Percentiles rank a stretch among this genome's conserved stretches.
Evolutionary conservation across 2,797 vertebrate species (phyloP).

Genomic region (Lacerta agilis): DNA sequence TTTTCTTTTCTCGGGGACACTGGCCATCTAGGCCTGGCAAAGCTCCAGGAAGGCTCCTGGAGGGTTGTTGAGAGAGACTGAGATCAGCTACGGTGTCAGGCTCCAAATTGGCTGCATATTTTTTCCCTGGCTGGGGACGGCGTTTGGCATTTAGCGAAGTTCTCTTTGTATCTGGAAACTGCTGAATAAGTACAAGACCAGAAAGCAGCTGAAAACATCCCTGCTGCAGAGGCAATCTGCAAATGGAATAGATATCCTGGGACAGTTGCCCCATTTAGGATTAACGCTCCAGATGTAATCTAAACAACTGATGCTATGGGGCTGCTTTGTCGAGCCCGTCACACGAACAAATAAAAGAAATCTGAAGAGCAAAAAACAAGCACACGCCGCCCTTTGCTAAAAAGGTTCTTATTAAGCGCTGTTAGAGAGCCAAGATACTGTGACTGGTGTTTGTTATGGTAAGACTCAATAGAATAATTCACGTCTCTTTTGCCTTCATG

Average conservation of each 20-base stretch:
- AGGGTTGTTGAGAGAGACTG: background rate
- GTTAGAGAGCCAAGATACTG: background rate
- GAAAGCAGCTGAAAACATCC: constrained; percentile 28
- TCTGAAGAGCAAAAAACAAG: background rate
- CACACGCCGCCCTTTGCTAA: background rate
- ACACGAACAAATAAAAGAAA: background rate
- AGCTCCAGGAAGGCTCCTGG: background rate
- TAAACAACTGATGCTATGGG: background rate
- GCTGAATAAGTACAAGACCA: background rate
- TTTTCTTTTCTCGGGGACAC: background rate
- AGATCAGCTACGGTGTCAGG: background rate
- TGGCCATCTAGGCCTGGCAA: background rate
- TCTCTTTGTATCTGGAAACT: background rate
- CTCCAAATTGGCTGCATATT: constrained; percentile 10
- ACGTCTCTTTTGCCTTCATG: background rate
- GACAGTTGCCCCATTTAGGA: background rate
- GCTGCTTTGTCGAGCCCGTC: background rate
- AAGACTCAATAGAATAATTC: constrained; percentile 8
- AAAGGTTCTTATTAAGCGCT: background rate
- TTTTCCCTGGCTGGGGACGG: constrained; percentile 21
- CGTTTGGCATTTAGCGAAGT: constrained; percentile 4
- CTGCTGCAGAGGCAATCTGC: background rate
- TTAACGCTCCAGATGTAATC: background rate
- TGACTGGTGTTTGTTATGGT: constrained; percentile 14
- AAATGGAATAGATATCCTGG: background rate